Base-by-base conservation (phyloP, 1,140 invertebrate species). In the Neodiprion virginianus region DNA sequence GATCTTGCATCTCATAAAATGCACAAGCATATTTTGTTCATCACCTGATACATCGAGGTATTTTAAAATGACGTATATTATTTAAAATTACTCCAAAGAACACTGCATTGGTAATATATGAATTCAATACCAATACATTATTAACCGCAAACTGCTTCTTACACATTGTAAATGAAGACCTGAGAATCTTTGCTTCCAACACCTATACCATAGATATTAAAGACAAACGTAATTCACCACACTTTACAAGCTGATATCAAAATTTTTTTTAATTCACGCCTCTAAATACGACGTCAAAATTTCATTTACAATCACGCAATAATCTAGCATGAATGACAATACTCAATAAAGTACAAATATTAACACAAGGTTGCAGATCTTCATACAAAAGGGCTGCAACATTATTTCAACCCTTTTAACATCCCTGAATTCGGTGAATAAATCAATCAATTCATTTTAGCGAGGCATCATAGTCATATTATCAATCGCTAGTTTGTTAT, bases 351-450 rank as follows among this genome's bases (percentile, higher is more conserved):
- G 83, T 80, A 80, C 79, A 84, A 71, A 79, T 79, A 40, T 40
- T 40, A 87, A 87, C 85, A 85, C 86, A 82, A 82, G 82, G 85
- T 88, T 85, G 83, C 85, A 83, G 79, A 82, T 87, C 81, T 77
- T 81, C 81, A 86, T 88, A 88, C 83, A 88, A 88, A 88, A 88
- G 87, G 87, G 87, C 87, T 88, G 84, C 87, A 83, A 83, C 72
- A 81, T 80, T 77, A 81, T 77, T 74, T 78, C 74, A 49, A 72
- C 53, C 74, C 78, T 78, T 82, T 68, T 67, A 74, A 14, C 11
- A 61, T 8, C 53, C 53, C 53, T 61, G 53, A 61, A 8, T 7
- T 12, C 7, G 53, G 5, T 12, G 8, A 61, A 61, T 61, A 17
- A 8, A 61, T 61, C n/a, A 61, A 61, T 61, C 53, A 61, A 17